Conservation (phyloP, 2,113 vertebrate species). For the Silurus meridionalis region DNA sequence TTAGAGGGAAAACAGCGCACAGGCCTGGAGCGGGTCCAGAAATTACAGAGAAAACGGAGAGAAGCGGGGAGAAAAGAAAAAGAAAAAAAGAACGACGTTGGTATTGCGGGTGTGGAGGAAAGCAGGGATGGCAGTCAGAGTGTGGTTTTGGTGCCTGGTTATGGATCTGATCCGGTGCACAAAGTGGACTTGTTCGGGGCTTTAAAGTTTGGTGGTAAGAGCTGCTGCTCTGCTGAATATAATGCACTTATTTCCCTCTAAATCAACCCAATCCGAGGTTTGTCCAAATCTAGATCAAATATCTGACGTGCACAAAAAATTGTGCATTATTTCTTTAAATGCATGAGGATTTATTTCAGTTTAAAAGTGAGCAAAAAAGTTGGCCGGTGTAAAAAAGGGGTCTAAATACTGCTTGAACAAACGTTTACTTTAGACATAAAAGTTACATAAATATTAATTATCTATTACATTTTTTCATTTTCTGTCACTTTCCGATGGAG, state of each 20-base stretch:
- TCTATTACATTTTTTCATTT: neutral
- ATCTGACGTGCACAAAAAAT: neutral
- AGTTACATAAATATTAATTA: neutral
- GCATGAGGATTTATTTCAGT: neutral
- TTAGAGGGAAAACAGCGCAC: conserved; percentile 60
- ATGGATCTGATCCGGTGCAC: conserved; percentile 16
- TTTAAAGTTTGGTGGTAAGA: conserved; percentile 53
- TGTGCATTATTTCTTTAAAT: neutral
- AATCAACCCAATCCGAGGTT: too few relatives aligned
- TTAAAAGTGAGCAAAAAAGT: neutral
- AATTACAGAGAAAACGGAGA: conserved; percentile 54
- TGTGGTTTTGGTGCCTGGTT: conserved; percentile 20
- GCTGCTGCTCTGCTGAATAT: neutral
- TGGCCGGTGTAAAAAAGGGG: neutral
- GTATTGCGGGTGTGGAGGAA: conserved; percentile 32
- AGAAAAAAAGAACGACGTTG: conserved; percentile 31
- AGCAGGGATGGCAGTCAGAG: neutral
- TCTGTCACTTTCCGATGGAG: neutral
- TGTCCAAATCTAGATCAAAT: accelerated
- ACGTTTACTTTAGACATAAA: neutral
- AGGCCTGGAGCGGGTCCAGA: conserved; percentile 67
- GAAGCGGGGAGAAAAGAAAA: too few relatives aligned
- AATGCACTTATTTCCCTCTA: neutral
- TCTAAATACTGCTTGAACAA: conserved; percentile 29
- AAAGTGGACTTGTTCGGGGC: conserved; percentile 27